Evolutionary conservation across 1,140 invertebrate species (phyloP), one percentile per base, ranked within the genome.

Genomic region (Drosophila funebris): DNA sequence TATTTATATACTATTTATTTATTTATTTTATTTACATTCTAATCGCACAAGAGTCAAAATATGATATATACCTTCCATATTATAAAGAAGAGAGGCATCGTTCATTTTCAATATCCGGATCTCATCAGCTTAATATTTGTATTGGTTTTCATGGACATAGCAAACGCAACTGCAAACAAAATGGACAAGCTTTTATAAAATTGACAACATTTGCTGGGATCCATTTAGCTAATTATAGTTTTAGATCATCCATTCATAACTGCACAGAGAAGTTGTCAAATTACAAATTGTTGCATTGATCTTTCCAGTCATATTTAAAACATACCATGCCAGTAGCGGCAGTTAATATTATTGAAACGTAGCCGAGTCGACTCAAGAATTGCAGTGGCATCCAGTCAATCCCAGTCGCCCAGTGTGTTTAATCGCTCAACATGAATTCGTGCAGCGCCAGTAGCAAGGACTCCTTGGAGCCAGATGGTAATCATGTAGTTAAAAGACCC

Each of bases 371-470:
- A 53, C 50, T n/a, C 3, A 37, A 11, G 22, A 11, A 24, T 20
- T 11, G 16, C 53, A 70, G 58, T 52, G 37, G 24, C 48, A 44
- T 8, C 14, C 18, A 33, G 44, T 13, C 9, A 48, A 6, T 44
- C 18, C 43, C 31, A 27, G n/a, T 14, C 8, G 18, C 8, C 18
- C 24, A 46, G 27, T 44, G 48, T 50, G 13, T 4, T 43, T 33
- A 29, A 6, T 27, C 36, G 9, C 13, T 11, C 37, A 52, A 4
- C 9, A 88, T 88, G 83, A 88, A 88, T 50, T 88, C 84, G 8
- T 83, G 84, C 58, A 88, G 78, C 43, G 73, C 76, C 70, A 79
- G 74, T 61, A 90, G 78, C 72, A 90, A 89, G 63, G 79, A 81
- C 31, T 90, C 80, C 16, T 78, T 78, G 75, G 76, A 63, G 16